A percentile compares a stretch with the other conserved stretches of the same genome.
phyloP scores from a whole-genome alignment of 2,888 invertebrate species.

The Pyralis farinalis region DNA sequence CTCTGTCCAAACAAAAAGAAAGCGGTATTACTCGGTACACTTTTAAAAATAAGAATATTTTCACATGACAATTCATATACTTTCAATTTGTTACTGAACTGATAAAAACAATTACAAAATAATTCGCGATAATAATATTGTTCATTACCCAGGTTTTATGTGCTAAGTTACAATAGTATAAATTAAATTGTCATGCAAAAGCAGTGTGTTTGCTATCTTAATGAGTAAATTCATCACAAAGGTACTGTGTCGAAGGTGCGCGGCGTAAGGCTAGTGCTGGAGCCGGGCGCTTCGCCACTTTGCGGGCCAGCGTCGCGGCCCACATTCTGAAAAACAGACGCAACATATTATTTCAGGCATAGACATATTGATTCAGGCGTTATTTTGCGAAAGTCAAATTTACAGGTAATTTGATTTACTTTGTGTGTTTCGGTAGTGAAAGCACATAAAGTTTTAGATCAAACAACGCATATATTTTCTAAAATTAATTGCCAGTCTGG shows the following conservation, averaged over 20 bases:
- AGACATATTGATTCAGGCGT: no score
- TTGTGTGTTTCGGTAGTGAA: no score
- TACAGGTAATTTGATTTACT: no score
- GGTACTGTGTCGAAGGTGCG: slow-evolving; percentile 68
- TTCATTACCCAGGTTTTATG: slow-evolving; percentile 19
- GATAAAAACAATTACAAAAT: slow-evolving; percentile 23
- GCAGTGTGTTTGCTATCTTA: slow-evolving; percentile 41
- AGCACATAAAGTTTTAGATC: no score
- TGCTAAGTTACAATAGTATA: slow-evolving; percentile 24
- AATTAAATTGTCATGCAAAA: slow-evolving; percentile 62
- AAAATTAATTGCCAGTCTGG: no score
- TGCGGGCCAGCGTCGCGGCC: slow-evolving; percentile 81
- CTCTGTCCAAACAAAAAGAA: slow-evolving; percentile 52
- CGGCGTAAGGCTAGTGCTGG: slow-evolving; percentile 70
- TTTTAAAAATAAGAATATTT: slow-evolving; percentile 9
- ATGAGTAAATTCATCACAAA: slow-evolving; percentile 65
- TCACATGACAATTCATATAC: slow-evolving; percentile 12
- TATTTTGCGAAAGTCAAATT: no score
- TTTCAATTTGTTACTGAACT: slow-evolving; percentile 9
- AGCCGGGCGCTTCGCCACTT: slow-evolving; percentile 83
- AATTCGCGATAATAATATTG: slow-evolving; percentile 14
- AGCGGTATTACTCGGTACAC: slow-evolving; percentile 26
- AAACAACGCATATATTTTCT: no score
- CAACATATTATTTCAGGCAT: not conserved
- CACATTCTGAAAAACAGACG: slow-evolving; percentile 57